Evolutionary conservation across 2,113 vertebrate species (phyloP), one percentile per base, ranked within the genome.

Genomic region (Anthoscopus minutus): DNA sequence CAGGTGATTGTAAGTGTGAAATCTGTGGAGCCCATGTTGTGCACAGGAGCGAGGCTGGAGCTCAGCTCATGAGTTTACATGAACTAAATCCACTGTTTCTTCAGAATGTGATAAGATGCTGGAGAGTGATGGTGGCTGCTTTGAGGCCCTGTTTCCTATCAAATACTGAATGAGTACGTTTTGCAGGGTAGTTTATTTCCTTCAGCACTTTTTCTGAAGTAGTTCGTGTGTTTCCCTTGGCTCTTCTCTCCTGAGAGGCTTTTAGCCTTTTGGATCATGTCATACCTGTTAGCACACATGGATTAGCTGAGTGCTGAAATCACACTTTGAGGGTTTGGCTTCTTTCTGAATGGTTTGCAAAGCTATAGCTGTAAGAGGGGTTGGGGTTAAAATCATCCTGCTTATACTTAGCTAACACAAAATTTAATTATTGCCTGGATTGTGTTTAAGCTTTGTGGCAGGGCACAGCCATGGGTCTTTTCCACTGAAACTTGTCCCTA

Each of bases 1-100:
- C 18, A 4, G 38, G 56, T 42, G 54, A 61, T 20, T 27, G 21
- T n/a, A 18, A 1, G 47, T 42, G 1, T 18, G 31, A 45, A 25
- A n/a, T 30, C 35, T 47, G 8, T 6, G 6, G 11, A 48, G 37
- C 20, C 45, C 4, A 0, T 14, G 30, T 28, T 22, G 24, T 60
- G 33, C 10, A 0, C 3, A 21, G 70, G 31, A 69, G 12, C 11
- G 57, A 60, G 23, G 33, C 15, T 45, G 50, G 25, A 58, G 48
- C 35, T 79, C 35, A 20, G 21, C 3, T 1, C 0, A 0, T 45
- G n/a, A 35, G 40, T 4, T 58, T 40, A 20, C 0, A 0, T 3
- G 8, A 17, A 10, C 6, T 22, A 6, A 65, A 61, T 8, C 27
- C 30, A 1, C 42, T 20, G 7, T 18, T 65, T 33, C 47, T 40